Evolutionary conservation across 2,888 invertebrate species (phyloP).

Genomic region (Orthonevra nobilis): DNA sequence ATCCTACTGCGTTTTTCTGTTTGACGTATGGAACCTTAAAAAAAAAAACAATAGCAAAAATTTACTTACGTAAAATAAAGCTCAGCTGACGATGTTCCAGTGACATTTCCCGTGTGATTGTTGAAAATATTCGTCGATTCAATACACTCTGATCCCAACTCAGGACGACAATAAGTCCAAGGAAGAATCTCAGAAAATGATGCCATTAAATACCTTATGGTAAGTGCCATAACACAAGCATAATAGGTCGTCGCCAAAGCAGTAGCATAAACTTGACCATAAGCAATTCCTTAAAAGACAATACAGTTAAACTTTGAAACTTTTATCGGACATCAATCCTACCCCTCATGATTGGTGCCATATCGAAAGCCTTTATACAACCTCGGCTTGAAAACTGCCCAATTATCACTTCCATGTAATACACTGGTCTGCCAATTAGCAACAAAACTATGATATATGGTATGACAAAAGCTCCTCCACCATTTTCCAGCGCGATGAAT

Average conservation of each 20-base stretch:
- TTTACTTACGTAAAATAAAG: conserved; percentile 79
- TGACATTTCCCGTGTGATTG: conserved; percentile 60
- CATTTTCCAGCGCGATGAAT: conserved; percentile 84
- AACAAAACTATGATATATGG: conserved; percentile 85
- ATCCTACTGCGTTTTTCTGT: too few species aligned
- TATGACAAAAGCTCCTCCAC: conserved; percentile 85
- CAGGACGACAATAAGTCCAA: conserved; percentile 83
- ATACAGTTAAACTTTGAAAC: too few species aligned
- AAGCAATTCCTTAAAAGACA: conserved; percentile 81
- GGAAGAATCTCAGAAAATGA: conserved; percentile 84
- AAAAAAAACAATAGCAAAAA: too few species aligned
- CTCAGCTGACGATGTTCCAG: conserved; percentile 78
- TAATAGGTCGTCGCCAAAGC: conserved; percentile 85
- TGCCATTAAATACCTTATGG: conserved; percentile 83
- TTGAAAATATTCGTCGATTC: conserved; percentile 72
- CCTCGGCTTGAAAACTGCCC: conserved; percentile 88
- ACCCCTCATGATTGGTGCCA: conserved; percentile 87
- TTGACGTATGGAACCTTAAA: too few species aligned
- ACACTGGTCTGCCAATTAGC: conserved; percentile 85
- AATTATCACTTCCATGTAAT: conserved; percentile 86
- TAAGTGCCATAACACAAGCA: conserved; percentile 84
- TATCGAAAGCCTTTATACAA: conserved; percentile 84
- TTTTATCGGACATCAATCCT: too few species aligned
- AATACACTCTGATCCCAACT: conserved; percentile 81
- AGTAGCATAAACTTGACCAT: conserved; percentile 82